Evolutionary conservation across 2,113 vertebrate genomes (phyloP), one percentile per base, ranked within the genome.

Genomic region (Crotalus helleri): DNA sequence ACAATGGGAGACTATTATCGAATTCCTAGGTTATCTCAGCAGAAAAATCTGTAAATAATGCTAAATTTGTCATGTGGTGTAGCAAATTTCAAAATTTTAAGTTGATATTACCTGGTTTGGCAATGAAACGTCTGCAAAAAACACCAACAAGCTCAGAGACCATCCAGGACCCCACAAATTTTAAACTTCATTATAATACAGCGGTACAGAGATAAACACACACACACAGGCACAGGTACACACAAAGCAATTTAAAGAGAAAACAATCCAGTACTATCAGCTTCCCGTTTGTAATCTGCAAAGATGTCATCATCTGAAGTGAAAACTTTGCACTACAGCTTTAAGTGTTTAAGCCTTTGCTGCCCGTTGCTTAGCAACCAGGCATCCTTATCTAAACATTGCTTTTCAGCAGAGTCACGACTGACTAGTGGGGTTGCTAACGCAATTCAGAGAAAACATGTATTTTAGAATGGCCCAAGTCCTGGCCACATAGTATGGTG

Each of bases 371-470:
- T 97, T 98, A 98, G 98, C 98, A 98, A 98, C 97, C 96, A 97
- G 98, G 97, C 97, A 97, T 98, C 98, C 97, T 98, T 98, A 98
- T 98, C 98, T 98, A 98, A 98, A 98, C 98, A 98, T 96, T 97
- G 97, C 97, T 98, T 98, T 98, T 98, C 96, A 98, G 97, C 97
- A 98, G 44, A 97, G 98, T 99, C 98, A 99, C 97, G 98, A 99
- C 98, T 98, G 98, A 98, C 97, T 98, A 89, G 93, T 97, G 98
- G 98, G 98, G 97, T 95, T 97, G 97, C 97, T 94, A 96, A 96
- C 85, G 91, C 92, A 93, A 96, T 96, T 97, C 94, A 93, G 92
- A 95, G 92, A 95, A 91, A 95, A 91, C 81, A 39, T 90, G 44
- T 87, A 85, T 95, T 86, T 92, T 91, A 93, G 94, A 95, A 93